These are phyloP conservation scores for Phymatocera aterrima DNA, from an alignment of 2,888 invertebrate species.

Conservation along the genomic window DNA sequence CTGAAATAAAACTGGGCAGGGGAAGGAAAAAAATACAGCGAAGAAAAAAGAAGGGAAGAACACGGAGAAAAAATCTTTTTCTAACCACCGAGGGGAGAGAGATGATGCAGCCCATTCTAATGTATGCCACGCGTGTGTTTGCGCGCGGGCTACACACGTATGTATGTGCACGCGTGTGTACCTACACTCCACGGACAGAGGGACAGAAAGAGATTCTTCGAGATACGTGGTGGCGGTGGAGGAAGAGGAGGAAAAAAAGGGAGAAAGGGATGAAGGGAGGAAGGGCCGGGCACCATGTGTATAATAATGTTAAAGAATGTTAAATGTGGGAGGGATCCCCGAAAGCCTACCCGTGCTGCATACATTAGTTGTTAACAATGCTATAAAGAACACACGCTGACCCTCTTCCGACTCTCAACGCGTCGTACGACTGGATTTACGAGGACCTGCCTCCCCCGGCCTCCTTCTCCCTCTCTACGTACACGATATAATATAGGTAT, in stretches of 20 bases:
- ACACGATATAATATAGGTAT: background rate
- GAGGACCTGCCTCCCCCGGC: constrained; percentile 53
- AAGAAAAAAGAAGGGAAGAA: constrained; percentile 40
- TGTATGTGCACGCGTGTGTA: background rate
- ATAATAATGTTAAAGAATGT: constrained; percentile 74
- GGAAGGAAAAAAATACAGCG: background rate
- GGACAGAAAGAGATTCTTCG: constrained; percentile 25
- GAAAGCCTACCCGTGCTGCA: constrained; percentile 63
- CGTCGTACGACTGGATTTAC: constrained; percentile 66
- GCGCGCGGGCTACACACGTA: background rate
- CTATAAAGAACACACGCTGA: constrained; percentile 74
- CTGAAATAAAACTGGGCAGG: constrained; percentile 60
- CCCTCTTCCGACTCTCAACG: constrained; percentile 54
- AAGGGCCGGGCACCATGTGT: constrained; percentile 69
- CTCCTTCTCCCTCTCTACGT: background rate
- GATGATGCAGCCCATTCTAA: constrained; percentile 37
- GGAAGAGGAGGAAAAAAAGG: constrained; percentile 40
- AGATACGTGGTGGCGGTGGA: constrained; percentile 47
- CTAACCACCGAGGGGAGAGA: constrained; percentile 38
- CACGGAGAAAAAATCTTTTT: constrained; percentile 34
- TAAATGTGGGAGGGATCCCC: constrained; percentile 66
- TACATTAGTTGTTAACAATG: constrained; percentile 75
- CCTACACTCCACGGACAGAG: background rate
- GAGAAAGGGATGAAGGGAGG: constrained; percentile 46
- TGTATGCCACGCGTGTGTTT: constrained; percentile 34